Evolutionary conservation across 2,888 invertebrate genomes (phyloP).

Genomic region (Eupithecia exiguata): DNA sequence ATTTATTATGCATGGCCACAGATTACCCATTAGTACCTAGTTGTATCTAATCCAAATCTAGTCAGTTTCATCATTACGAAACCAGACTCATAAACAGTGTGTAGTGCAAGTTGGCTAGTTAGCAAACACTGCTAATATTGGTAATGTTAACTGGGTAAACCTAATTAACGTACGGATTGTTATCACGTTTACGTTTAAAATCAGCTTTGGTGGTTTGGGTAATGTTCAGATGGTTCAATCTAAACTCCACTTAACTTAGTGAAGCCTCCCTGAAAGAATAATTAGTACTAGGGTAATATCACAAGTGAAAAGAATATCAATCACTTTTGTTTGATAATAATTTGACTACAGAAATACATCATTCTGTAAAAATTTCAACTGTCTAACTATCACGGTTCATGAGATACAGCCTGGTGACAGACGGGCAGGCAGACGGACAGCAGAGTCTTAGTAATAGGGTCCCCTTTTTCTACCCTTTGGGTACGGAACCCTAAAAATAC

Average conservation of each 20-base stretch:
- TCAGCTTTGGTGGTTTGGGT: slow-evolving; percentile 3
- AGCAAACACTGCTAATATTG: slow-evolving; percentile 23
- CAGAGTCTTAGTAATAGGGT: no score
- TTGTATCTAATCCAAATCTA: not conserved
- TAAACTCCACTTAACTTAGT: not conserved
- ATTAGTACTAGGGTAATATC: not conserved
- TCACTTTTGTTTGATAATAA: no score
- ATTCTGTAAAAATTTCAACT: no score
- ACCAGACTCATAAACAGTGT: slow-evolving; percentile 6
- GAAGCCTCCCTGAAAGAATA: not conserved
- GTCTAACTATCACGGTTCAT: no score
- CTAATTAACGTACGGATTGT: slow-evolving; percentile 26
- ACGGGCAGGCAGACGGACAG: no score
- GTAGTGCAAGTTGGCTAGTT: slow-evolving; percentile 14
- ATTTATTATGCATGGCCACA: not conserved
- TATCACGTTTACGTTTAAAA: slow-evolving; percentile 25
- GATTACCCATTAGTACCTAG: not conserved
- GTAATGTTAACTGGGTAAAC: slow-evolving; percentile 28
- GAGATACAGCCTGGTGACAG: no score
- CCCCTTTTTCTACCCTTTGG: no score
- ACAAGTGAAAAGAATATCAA: no score
- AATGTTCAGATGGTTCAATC: not conserved
- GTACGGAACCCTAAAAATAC: no score
- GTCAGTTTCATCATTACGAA: slow-evolving; percentile 1
- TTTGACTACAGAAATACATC: no score